Evolutionary conservation across 2,113 vertebrate genomes (phyloP).

Genomic region (Merops nubicus): DNA sequence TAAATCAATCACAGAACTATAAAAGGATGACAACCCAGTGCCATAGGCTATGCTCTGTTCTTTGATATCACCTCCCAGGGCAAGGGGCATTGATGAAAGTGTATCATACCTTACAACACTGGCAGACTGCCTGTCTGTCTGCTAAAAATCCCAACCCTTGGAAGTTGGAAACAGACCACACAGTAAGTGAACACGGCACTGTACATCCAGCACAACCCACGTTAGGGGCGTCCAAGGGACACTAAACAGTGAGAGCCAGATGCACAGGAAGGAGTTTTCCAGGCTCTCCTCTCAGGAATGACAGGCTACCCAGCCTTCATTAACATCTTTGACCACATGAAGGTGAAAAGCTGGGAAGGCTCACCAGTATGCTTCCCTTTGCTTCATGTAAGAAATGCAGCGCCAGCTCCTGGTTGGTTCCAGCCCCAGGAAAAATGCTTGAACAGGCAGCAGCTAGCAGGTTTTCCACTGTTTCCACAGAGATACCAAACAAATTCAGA

Average conservation of each 20-base stretch:
- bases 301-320: neutral
- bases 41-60: neutral
- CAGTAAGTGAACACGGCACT: neutral
- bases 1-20: neutral
- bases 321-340: neutral
- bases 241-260: neutral
- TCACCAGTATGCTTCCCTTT: conserved; percentile 93
- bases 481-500: neutral
- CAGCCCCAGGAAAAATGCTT: conserved; percentile 90
- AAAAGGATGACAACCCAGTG: neutral
- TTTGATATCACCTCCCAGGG: neutral
- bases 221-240: neutral
- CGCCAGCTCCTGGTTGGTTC: conserved; percentile 96
- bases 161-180: neutral
- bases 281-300: neutral
- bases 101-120: neutral
- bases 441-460: conserved; percentile 94
- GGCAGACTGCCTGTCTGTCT: neutral
- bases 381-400: conserved; percentile 91
- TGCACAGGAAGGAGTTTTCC: neutral
- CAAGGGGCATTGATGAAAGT: neutral
- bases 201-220: neutral
- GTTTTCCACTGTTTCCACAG: conserved; percentile 83
- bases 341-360: conserved; percentile 18
- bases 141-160: neutral